These are phyloP conservation scores for Xanthia togata DNA, from an alignment of 2,888 invertebrate genomes.

Conservation along the genomic window DNA sequence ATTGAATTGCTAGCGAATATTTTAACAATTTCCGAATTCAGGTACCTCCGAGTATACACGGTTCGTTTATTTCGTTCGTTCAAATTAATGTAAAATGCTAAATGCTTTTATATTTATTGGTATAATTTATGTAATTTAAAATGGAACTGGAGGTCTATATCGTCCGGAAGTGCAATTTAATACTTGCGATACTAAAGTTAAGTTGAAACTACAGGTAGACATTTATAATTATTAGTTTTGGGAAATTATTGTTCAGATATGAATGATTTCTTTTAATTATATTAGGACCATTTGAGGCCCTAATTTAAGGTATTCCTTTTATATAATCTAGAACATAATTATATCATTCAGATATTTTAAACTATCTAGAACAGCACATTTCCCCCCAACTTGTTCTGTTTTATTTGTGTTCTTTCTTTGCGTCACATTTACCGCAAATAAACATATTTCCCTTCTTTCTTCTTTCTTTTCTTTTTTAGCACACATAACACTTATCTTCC, in stretches of 20 bases:
- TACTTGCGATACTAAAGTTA: constrained; percentile 25
- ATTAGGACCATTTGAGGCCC: background rate
- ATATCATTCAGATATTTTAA: too few species aligned
- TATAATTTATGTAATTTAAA: constrained; percentile 55
- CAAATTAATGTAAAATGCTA: constrained; percentile 57
- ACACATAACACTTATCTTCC: too few species aligned
- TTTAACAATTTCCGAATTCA: constrained; percentile 60
- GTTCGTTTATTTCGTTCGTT: constrained; percentile 65
- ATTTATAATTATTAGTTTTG: background rate
- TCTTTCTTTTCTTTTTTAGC: too few species aligned
- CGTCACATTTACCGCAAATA: too few species aligned
- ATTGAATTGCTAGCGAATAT: constrained; percentile 53
- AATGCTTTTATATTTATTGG: constrained; percentile 56
- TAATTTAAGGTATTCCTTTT: too few species aligned
- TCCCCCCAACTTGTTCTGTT: too few species aligned
- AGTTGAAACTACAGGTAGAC: constrained; percentile 2
- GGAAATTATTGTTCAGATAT: background rate
- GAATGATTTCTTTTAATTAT: background rate
- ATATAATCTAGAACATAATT: too few species aligned
- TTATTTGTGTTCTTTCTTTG: too few species aligned
- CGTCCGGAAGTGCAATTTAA: constrained; percentile 34
- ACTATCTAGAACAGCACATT: too few species aligned
- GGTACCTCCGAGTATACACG: constrained; percentile 43
- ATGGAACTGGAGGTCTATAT: constrained; percentile 15
- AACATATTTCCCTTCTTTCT: too few species aligned